Percentiles rank a stretch among this genome's conserved stretches.
These are phyloP conservation scores for Eurytoma californica DNA, from an alignment of 2,888 invertebrate species.

Conservation along the genomic window DNA sequence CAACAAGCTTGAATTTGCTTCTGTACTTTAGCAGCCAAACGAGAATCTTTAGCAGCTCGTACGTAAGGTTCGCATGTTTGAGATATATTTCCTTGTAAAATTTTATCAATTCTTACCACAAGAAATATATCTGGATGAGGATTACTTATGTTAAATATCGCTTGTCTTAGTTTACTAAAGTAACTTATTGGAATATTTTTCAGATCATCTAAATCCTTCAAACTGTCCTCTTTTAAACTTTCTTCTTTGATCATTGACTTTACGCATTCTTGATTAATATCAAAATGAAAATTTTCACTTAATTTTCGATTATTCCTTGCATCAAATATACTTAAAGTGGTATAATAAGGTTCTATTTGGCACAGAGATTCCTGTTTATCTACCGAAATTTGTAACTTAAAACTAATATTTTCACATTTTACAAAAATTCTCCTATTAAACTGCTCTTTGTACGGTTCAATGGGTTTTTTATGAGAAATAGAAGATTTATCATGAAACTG, in stretches of 20 bases:
- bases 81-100: slow-evolving; percentile 91
- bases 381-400: slow-evolving; percentile 88
- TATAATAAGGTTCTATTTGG: slow-evolving; percentile 96
- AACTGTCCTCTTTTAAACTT: slow-evolving; percentile 77
- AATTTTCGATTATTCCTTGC: slow-evolving; percentile 90
- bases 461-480: slow-evolving; percentile 75
- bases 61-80: slow-evolving; percentile 92
- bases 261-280: slow-evolving; percentile 87
- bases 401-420: slow-evolving; percentile 88
- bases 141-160: slow-evolving; percentile 90
- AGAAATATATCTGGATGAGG: slow-evolving; percentile 94
- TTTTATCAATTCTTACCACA: slow-evolving; percentile 95
- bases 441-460: slow-evolving; percentile 85
- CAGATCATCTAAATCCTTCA: slow-evolving; percentile 80
- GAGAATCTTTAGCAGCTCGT: slow-evolving; percentile 86
- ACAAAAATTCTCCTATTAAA: slow-evolving; percentile 91
- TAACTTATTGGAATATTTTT: slow-evolving; percentile 85
- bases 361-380: slow-evolving; percentile 85
- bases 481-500: slow-evolving; percentile 74
- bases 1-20: slow-evolving; percentile 87
- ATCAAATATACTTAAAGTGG: slow-evolving; percentile 92
- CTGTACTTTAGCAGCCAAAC: slow-evolving; percentile 87
- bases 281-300: slow-evolving; percentile 95
- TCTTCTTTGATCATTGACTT: slow-evolving; percentile 78
- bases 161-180: slow-evolving; percentile 84